Conservation (phyloP, 1,140 invertebrate species). For the Drosophila lacteicornis region DNA sequence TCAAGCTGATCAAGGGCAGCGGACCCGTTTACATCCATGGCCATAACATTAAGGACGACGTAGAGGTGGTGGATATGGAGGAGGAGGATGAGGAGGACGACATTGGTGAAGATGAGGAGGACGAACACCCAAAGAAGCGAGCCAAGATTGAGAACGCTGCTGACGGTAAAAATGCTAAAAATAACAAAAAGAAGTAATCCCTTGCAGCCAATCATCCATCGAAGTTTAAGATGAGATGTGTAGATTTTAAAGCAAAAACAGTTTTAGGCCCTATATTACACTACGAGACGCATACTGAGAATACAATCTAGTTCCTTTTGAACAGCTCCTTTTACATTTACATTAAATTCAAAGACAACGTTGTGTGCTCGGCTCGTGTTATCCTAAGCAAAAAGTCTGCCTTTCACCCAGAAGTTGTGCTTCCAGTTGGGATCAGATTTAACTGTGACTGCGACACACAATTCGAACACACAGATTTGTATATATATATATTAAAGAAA, state of each 20-base stretch:
- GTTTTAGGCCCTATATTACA: constrained; percentile 73
- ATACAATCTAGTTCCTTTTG: constrained; percentile 72
- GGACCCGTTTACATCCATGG: constrained; percentile 94
- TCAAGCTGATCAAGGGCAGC: constrained; percentile 89
- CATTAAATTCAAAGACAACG: constrained; percentile 52
- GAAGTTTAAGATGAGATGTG: constrained; percentile 61
- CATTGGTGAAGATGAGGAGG: constrained; percentile 86
- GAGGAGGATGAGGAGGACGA: constrained; percentile 92
- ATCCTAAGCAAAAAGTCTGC: constrained; percentile 27
- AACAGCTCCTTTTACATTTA: constrained; percentile 53
- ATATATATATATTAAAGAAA: constrained; percentile 60
- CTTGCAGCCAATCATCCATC: constrained; percentile 35
- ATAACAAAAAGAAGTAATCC: constrained; percentile 85
- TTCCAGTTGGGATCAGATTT: constrained; percentile 7
- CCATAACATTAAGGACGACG: constrained; percentile 90
- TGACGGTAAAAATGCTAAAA: constrained; percentile 86
- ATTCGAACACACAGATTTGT: constrained; percentile 66
- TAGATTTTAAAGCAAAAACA: constrained; percentile 71
- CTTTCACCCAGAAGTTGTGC: constrained; percentile 1
- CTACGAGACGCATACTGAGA: constrained; percentile 47
- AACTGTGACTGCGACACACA: constrained; percentile 15
- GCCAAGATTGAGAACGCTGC: constrained; percentile 88
- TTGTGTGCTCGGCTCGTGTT: constrained; percentile 51
- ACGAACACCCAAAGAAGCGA: constrained; percentile 88
- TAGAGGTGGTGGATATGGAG: constrained; percentile 90